Conservation (phyloP, 23 tunicate genomes). For the Styela plicata region DNA sequence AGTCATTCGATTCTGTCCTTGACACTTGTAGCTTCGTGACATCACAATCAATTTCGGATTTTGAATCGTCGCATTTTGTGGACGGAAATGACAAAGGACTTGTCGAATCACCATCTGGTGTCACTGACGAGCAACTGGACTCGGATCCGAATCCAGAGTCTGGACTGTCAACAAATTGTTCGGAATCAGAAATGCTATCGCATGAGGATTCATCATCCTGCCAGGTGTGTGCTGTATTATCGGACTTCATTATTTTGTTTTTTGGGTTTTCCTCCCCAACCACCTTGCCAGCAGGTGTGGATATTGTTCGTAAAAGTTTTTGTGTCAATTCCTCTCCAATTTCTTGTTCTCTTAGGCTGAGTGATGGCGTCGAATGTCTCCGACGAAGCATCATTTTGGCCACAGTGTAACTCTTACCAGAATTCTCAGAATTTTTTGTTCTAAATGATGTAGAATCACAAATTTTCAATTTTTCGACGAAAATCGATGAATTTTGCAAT, state of each 20-base stretch:
- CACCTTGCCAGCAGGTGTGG: neutral
- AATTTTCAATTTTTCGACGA: neutral
- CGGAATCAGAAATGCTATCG: neutral
- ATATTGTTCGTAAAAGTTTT: neutral
- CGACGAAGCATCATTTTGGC: neutral
- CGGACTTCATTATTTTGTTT: neutral
- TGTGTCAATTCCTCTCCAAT: neutral
- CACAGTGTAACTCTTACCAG: conserved; percentile 1
- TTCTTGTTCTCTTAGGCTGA: neutral
- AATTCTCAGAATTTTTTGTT: neutral
- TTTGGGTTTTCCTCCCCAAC: neutral
- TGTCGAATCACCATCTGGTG: conserved; percentile 32
- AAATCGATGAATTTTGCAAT: neutral
- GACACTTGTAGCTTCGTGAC: neutral
- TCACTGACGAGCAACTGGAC: conserved; percentile 29
- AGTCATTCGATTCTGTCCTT: neutral
- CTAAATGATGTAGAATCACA: neutral
- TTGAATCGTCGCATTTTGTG: neutral
- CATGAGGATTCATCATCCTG: conserved; percentile 1
- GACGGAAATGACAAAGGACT: conserved; percentile 30
- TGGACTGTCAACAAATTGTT: conserved; percentile 64
- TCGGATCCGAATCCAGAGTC: conserved; percentile 84
- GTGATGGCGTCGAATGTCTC: conserved; percentile 9
- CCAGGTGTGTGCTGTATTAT: neutral
- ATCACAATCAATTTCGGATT: neutral